These are phyloP conservation scores for Pogonognathellus flavescens DNA, from an alignment of 1,140 invertebrate genomes.

Conservation along the genomic window DNA sequence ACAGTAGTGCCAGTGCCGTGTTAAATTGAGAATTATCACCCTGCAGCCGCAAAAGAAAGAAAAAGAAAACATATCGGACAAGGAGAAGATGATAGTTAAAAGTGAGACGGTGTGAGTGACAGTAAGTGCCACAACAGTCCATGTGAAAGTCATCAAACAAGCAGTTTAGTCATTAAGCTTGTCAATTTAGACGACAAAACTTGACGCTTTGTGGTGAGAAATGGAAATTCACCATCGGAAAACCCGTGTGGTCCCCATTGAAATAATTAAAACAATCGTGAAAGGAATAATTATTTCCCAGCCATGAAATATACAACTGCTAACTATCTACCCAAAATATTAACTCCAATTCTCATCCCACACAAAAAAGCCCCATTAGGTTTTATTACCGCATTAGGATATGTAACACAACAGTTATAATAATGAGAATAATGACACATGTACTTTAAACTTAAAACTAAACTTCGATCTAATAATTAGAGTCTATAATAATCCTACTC, in stretches of 20 bases:
- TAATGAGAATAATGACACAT: too few relatives aligned
- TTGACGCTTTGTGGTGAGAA: constrained; percentile 15
- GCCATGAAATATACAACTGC: neutral
- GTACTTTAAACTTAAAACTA: too few relatives aligned
- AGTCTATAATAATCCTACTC: too few relatives aligned
- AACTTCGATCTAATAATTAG: too few relatives aligned
- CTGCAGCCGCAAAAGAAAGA: too few relatives aligned
- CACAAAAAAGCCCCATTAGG: too few relatives aligned
- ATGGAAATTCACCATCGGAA: constrained; percentile 9
- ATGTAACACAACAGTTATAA: too few relatives aligned
- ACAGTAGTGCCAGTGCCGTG: too few relatives aligned
- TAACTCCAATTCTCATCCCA: too few relatives aligned
- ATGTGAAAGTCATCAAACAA: constrained; percentile 25
- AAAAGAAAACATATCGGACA: neutral
- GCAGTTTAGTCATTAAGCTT: constrained; percentile 13
- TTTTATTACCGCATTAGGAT: too few relatives aligned
- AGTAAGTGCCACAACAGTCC: neutral
- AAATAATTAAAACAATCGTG: neutral
- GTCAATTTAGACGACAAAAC: constrained; percentile 18
- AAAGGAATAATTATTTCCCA: constrained; percentile 6
- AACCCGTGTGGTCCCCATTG: constrained; percentile 1
- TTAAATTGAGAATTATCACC: too few relatives aligned
- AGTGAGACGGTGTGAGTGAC: neutral
- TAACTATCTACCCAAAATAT: too few relatives aligned
- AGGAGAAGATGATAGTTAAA: neutral